Conservation (phyloP, 1,140 invertebrate genomes). For the Whitmania pigra region DNA sequence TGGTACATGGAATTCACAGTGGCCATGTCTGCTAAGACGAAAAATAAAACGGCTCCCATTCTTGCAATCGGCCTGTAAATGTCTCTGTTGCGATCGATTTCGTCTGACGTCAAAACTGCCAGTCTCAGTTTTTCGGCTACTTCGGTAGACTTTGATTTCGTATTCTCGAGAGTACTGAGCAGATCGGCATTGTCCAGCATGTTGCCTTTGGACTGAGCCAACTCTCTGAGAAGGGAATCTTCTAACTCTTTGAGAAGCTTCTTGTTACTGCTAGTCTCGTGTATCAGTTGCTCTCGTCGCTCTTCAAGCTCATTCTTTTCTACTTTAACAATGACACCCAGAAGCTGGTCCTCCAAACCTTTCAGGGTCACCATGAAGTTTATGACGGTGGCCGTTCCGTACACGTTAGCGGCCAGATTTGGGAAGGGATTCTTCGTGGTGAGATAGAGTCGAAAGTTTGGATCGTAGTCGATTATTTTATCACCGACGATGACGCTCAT, state of each 20-base stretch:
- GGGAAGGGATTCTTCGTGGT: conserved; percentile 78
- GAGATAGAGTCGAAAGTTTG: conserved; percentile 69
- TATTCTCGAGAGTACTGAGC: conserved; percentile 70
- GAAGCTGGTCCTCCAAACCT: conserved; percentile 71
- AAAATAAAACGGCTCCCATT: conserved; percentile 73
- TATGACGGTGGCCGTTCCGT: conserved; percentile 71
- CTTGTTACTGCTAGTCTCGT: conserved; percentile 68
- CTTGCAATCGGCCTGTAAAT: conserved; percentile 67
- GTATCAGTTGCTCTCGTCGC: conserved; percentile 56
- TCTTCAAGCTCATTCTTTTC: conserved; percentile 51
- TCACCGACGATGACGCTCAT: conserved; percentile 49
- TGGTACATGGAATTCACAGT: conserved; percentile 78
- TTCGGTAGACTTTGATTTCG: conserved; percentile 49
- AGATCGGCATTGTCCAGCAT: conserved; percentile 79
- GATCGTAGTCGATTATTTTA: conserved; percentile 54
- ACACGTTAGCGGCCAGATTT: conserved; percentile 66
- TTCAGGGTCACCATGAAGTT: conserved; percentile 75
- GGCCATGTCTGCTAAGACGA: conserved; percentile 72
- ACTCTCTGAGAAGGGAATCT: conserved; percentile 63
- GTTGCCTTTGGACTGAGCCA: conserved; percentile 69
- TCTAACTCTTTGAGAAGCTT: conserved; percentile 65
- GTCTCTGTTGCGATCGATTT: conserved; percentile 67
- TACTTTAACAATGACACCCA: conserved; percentile 69
- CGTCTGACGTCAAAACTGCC: conserved; percentile 56
- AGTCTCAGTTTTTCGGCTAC: conserved; percentile 58